phyloP scores from a whole-genome alignment of 1,140 invertebrate species.

The Phthorimaea operculella region DNA sequence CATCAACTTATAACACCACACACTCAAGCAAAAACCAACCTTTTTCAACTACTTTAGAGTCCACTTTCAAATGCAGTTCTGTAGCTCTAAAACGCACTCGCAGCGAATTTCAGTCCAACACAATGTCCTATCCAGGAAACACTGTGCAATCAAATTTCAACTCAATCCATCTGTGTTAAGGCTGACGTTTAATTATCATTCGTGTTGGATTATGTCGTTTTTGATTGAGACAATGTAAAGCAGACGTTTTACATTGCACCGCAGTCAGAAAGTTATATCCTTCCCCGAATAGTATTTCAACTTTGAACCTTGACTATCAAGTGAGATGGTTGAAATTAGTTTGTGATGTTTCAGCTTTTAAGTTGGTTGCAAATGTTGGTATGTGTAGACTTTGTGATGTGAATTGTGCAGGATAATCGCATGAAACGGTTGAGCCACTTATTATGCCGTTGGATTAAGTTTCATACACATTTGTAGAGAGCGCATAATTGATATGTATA shows the following conservation, averaged over 20 bases:
- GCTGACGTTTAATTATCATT: background rate
- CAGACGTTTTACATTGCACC: background rate
- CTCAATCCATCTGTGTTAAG: background rate
- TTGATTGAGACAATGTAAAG: background rate
- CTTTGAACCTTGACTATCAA: background rate
- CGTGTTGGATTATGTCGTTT: background rate
- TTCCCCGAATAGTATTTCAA: background rate
- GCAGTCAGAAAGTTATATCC: background rate
- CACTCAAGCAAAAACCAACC: background rate
- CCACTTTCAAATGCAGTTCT: background rate
- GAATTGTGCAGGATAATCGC: background rate
- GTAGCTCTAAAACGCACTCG: background rate
- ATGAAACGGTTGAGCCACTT: slow-evolving; percentile 1
- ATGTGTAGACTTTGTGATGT: background rate
- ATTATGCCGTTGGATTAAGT: background rate
- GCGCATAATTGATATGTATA: background rate
- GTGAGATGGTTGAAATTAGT: background rate
- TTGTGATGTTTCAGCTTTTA: background rate
- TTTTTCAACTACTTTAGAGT: background rate
- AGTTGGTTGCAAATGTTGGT: background rate
- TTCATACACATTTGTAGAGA: background rate
- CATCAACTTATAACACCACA: background rate
- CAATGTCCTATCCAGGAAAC: background rate
- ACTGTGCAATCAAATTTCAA: background rate
- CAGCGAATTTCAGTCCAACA: background rate